These are phyloP conservation scores for Spatulosminthurus flaviceps DNA, from an alignment of 2,888 invertebrate genomes.

Conservation along the genomic window DNA sequence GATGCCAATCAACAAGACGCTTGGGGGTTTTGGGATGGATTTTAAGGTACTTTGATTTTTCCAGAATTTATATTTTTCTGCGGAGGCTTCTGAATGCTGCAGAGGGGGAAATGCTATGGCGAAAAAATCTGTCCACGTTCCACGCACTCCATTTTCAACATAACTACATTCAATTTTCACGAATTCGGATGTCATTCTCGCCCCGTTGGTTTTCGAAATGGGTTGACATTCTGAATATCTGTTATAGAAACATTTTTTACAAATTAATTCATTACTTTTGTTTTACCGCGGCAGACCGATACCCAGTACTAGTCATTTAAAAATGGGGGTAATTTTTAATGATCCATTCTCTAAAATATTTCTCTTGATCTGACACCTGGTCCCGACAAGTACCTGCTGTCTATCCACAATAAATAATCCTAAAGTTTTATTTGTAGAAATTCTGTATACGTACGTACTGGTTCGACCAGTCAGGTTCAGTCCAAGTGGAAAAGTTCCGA, in stretches of 20 bases:
- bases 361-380: too few species aligned
- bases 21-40: slow-evolving; percentile 54
- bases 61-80: slow-evolving; percentile 11
- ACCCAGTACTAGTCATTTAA: too few species aligned
- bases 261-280: too few species aligned
- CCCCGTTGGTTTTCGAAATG: background rate
- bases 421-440: too few species aligned
- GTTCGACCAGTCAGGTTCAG: slow-evolving; percentile 58
- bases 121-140: background rate
- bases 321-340: too few species aligned
- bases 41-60: background rate
- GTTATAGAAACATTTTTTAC: too few species aligned
- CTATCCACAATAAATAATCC: too few species aligned
- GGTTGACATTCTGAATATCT: background rate
- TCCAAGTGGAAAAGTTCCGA: slow-evolving; percentile 51
- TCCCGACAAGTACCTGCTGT: too few species aligned
- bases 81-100: slow-evolving; percentile 10
- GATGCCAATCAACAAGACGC: slow-evolving; percentile 58
- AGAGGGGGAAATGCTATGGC: background rate
- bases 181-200: slow-evolving; percentile 15
- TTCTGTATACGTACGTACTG: too few species aligned
- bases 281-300: too few species aligned
- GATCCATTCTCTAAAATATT: too few species aligned
- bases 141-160: background rate
- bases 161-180: slow-evolving; percentile 33